Percentiles rank a stretch among this genome's conserved stretches.
These are phyloP conservation scores for Tachuris rubrigastra DNA, from an alignment of 2,113 vertebrate species.

Conservation along the genomic window DNA sequence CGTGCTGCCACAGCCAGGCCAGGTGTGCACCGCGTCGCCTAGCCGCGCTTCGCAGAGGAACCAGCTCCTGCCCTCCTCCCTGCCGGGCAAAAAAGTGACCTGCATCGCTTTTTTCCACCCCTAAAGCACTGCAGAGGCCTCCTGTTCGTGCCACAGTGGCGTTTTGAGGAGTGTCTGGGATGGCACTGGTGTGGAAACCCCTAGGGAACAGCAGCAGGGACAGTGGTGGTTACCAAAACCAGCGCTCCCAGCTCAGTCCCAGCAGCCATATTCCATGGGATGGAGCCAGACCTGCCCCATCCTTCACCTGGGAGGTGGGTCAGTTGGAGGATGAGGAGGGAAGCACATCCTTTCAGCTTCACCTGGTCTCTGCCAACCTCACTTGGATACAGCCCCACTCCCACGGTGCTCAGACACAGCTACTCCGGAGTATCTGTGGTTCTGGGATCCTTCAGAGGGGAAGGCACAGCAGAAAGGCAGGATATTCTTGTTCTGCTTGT, in stretches of 20 bases:
- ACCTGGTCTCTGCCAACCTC: neutral
- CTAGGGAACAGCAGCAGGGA: neutral
- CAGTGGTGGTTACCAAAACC: neutral
- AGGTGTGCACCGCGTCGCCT: neutral
- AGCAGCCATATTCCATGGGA: neutral
- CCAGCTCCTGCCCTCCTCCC: neutral
- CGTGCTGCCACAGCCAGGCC: neutral
- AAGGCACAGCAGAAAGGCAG: neutral
- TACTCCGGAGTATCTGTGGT: neutral
- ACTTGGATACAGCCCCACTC: neutral
- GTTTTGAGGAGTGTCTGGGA: neutral
- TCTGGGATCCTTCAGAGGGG: neutral
- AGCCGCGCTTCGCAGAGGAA: neutral
- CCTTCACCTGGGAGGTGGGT: neutral
- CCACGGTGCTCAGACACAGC: neutral
- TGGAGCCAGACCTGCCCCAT: neutral
- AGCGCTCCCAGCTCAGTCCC: neutral
- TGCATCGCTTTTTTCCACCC: neutral
- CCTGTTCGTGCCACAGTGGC: accelerated
- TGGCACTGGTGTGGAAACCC: neutral
- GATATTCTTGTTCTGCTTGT: conserved; percentile 16
- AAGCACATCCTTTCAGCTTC: neutral
- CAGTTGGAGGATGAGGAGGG: neutral
- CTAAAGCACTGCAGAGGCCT: neutral
- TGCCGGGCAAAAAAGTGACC: neutral